Base-by-base conservation (phyloP, 2,113 vertebrate species). In the Oryzias curvinotus region DNA sequence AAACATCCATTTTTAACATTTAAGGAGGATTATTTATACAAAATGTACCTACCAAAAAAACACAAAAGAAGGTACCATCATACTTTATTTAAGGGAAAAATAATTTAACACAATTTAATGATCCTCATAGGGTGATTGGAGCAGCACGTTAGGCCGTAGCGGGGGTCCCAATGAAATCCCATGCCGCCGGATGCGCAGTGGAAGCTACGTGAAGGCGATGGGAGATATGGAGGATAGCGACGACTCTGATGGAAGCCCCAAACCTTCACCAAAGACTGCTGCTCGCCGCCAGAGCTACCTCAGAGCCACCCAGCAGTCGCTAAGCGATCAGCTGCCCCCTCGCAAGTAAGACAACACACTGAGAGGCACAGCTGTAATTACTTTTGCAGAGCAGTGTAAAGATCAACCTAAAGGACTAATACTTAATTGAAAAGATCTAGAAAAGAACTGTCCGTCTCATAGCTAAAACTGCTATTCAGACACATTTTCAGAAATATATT, bases 151-250 rank as follows among this genome's bases (percentile, higher is more conserved):
- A 83, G 93, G 93, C 45, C 92, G 90, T 52, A 92, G 89, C 8
- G 91, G 91, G 7, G 82, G 74, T 49, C 75, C 86, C 62, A 91
- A 93, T 1, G 90, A 97, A 73, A 99, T 99, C 82, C 97, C 97
- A 0, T 99, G 97, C 77, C 92, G 97, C 45, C 93, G 97, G 70
- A 99, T 99, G 97, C 93, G 97, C 66, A 99, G 97, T 18, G 97
- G 97, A 74, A 99, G 97, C 82, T 99, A 99, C 57, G 98, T 99
- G 80, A 99, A 98, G 88, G 97, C 97, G 82, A 99, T 99, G 97
- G 97, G 93, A 62, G 97, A 99, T 77, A 73, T 92, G 72, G 97
- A 97, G 15, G 97, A 99, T 58, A 99, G 97, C 1, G 97, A 98
- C 48, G 97, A 98, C 84, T 98, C 96, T 0, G 96, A 95, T 76